phyloP scores from a whole-genome alignment of 2,113 vertebrate genomes.

The Asarcornis scutulata region DNA sequence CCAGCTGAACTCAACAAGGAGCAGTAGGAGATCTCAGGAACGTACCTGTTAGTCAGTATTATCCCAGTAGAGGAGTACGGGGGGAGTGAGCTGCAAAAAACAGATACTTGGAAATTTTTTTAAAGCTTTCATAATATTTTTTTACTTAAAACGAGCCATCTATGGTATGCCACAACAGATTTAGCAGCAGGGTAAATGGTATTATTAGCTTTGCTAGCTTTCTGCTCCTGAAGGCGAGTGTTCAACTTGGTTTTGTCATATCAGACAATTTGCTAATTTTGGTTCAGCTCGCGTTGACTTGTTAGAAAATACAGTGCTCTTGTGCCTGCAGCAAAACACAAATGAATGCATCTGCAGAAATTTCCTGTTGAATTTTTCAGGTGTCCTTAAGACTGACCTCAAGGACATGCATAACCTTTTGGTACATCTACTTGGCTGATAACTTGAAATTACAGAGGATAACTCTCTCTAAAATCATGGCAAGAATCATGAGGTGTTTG shows the following conservation, averaged over 20 bases:
- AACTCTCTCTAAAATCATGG: background rate
- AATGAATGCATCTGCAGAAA: background rate
- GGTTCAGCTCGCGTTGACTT: conserved; percentile 46
- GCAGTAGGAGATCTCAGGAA: background rate
- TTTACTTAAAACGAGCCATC: background rate
- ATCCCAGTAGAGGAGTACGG: background rate
- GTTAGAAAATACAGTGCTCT: background rate
- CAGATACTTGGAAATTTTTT: background rate
- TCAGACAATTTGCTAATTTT: conserved; percentile 57
- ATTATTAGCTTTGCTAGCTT: conserved; percentile 63
- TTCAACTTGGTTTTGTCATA: conserved; percentile 55
- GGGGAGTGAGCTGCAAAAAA: background rate
- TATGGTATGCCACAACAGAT: conserved; percentile 23
- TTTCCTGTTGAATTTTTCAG: background rate
- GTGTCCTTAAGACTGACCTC: conserved; percentile 16
- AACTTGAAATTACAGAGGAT: background rate
- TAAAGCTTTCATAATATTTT: background rate
- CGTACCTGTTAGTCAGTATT: accelerated
- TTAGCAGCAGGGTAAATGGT: conserved; percentile 16
- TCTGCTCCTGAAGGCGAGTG: conserved; percentile 44
- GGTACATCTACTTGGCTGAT: background rate
- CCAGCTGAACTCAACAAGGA: background rate
- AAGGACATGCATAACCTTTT: background rate
- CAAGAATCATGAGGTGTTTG: background rate
- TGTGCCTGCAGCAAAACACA: conserved; percentile 30